Evolutionary conservation across 2,797 vertebrate genomes (phyloP).

Genomic region (Cephalopachus bancanus): DNA sequence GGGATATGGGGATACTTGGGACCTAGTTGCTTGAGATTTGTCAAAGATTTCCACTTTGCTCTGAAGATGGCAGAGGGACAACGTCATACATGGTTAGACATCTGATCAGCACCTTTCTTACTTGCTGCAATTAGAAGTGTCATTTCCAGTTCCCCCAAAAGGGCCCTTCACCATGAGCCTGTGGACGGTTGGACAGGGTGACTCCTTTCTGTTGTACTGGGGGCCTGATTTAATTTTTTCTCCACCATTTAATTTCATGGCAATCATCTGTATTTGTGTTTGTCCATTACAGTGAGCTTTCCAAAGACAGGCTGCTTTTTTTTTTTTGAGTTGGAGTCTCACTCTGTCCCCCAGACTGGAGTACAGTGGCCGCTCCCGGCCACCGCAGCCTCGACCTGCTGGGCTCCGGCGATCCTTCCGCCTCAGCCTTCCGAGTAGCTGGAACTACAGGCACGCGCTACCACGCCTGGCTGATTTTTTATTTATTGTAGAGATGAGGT

Average conservation of each 20-base stretch:
- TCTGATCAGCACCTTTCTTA: neutral
- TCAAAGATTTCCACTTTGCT: neutral
- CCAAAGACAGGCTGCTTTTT: neutral
- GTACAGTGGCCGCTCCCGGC: too few relatives aligned
- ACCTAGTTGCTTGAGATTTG: neutral
- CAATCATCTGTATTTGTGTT: rapidly evolving
- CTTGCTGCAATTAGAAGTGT: neutral
- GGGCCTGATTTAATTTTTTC: neutral
- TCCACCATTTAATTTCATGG: neutral
- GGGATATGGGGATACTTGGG: rapidly evolving
- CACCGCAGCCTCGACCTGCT: too few relatives aligned
- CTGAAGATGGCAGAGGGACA: rapidly evolving
- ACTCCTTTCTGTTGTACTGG: rapidly evolving
- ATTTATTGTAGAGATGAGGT: too few relatives aligned
- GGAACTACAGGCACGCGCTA: too few relatives aligned
- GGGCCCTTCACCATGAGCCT: rapidly evolving
- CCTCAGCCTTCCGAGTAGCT: too few relatives aligned
- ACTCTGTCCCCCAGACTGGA: too few relatives aligned
- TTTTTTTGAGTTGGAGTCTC: too few relatives aligned
- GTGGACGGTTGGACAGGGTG: rapidly evolving
- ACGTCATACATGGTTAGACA: rapidly evolving
- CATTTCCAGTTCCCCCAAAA: rapidly evolving
- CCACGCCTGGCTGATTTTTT: too few relatives aligned
- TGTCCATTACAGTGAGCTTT: neutral
- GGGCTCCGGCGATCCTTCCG: too few relatives aligned